Conservation (phyloP, 1,140 invertebrate genomes). For the Helicoverpa zea region DNA sequence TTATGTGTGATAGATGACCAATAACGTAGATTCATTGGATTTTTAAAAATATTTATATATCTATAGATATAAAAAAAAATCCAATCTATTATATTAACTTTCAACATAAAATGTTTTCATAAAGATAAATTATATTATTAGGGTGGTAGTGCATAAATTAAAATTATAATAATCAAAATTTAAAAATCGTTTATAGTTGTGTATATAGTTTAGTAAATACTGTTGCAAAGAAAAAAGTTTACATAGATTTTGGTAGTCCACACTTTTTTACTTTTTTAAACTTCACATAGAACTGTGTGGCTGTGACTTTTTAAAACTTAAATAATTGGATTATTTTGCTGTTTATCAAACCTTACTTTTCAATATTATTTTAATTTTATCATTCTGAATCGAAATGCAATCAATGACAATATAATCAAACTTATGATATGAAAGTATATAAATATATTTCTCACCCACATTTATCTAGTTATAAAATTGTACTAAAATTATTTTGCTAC, state of each 20-base stretch:
- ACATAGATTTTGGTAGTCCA: constrained; percentile 29
- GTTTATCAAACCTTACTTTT: background rate
- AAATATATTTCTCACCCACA: constrained; percentile 35
- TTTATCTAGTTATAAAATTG: constrained; percentile 21
- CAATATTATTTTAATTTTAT: background rate
- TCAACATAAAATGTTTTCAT: constrained; percentile 41
- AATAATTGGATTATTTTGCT: background rate
- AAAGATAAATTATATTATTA: constrained; percentile 40
- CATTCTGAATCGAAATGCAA: constrained; percentile 58
- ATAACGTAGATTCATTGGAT: constrained; percentile 61
- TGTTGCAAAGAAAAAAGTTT: constrained; percentile 19
- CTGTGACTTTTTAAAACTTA: constrained; percentile 39
- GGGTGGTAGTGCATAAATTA: constrained; percentile 39
- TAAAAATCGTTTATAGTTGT: constrained; percentile 32
- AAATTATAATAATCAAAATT: constrained; percentile 14
- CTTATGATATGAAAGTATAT: constrained; percentile 56
- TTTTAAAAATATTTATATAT: constrained; percentile 54
- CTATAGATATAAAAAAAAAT: constrained; percentile 44
- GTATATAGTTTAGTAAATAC: constrained; percentile 25
- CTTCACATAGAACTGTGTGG: constrained; percentile 32
- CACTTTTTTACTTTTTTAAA: constrained; percentile 31
- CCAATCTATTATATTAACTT: constrained; percentile 31
- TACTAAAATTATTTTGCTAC: constrained; percentile 46
- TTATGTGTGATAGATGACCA: constrained; percentile 73
- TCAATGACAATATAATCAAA: constrained; percentile 64